These are phyloP conservation scores for Odontocerum albicorne DNA, from an alignment of 2,888 invertebrate genomes.

Conservation along the genomic window DNA sequence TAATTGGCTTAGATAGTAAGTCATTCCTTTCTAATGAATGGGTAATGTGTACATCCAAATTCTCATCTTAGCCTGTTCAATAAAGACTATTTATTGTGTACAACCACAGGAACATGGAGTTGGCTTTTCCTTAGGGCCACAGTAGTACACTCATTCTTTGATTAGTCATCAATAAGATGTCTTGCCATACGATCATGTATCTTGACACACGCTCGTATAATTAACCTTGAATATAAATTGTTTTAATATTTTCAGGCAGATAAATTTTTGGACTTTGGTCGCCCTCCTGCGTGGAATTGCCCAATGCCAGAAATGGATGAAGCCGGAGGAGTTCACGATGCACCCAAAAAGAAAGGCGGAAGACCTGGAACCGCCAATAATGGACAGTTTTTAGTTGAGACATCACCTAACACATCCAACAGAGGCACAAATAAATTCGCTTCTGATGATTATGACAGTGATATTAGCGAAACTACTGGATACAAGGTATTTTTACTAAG, in stretches of 20 bases:
- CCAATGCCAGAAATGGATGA: conserved; percentile 79
- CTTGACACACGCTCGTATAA: not conserved
- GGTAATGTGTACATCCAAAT: too few species aligned
- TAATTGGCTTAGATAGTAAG: too few species aligned
- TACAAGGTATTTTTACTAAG: conserved; percentile 18
- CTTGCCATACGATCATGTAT: too few species aligned
- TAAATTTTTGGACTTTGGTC: conserved; percentile 81
- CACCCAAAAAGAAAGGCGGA: conserved; percentile 33
- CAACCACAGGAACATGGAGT: too few species aligned
- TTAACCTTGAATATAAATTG: not conserved
- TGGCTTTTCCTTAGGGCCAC: too few species aligned
- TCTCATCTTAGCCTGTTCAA: too few species aligned
- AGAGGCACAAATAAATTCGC: conserved; percentile 30
- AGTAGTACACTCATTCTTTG: too few species aligned
- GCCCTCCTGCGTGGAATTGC: conserved; percentile 90
- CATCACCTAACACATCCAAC: conserved; percentile 30
- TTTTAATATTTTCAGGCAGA: conserved; percentile 57
- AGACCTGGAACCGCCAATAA: conserved; percentile 25
- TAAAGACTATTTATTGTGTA: too few species aligned
- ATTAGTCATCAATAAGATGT: too few species aligned
- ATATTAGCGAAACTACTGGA: conserved; percentile 34
- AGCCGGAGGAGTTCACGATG: conserved; percentile 38
- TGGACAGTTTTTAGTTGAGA: conserved; percentile 35
- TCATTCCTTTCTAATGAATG: too few species aligned
- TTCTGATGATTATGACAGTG: conserved; percentile 37